Evolutionary conservation across 2,888 invertebrate genomes (phyloP).

Genomic region (Epinotia ramella): DNA sequence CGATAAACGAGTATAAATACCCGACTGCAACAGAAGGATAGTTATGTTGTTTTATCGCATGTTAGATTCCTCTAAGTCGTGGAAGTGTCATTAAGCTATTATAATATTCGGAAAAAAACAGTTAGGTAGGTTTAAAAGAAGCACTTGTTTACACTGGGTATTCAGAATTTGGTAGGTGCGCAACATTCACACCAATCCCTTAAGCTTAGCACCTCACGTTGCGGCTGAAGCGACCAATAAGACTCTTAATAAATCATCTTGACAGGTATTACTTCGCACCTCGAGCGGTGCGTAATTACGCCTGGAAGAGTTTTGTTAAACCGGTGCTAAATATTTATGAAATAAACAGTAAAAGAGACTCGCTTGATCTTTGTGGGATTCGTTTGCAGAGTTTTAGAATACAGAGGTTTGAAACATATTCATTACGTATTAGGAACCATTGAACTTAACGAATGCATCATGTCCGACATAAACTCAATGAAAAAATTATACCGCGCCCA

Average conservation of each 20-base stretch:
- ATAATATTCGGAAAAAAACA: no score
- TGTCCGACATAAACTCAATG: no score
- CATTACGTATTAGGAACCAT: no score
- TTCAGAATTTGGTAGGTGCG: neutral
- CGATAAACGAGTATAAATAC: no score
- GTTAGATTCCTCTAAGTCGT: no score
- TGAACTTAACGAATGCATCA: no score
- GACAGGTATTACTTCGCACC: slow-evolving; percentile 80
- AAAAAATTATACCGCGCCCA: no score
- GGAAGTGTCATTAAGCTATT: no score
- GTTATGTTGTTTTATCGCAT: no score
- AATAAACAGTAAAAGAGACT: slow-evolving; percentile 8
- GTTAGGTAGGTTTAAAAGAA: no score
- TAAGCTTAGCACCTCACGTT: slow-evolving; percentile 28
- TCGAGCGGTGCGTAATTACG: slow-evolving; percentile 67
- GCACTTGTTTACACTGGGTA: no score
- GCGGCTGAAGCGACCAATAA: slow-evolving; percentile 64
- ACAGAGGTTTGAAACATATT: neutral
- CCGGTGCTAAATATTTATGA: slow-evolving; percentile 32
- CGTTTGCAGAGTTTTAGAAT: neutral
- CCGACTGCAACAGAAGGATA: no score
- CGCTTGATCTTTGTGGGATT: neutral
- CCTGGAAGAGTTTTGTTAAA: slow-evolving; percentile 53
- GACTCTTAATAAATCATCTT: slow-evolving; percentile 78
- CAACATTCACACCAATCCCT: slow-evolving; percentile 28